Percentiles rank a stretch among this genome's conserved stretches.
Evolutionary conservation across 2,797 vertebrate species (phyloP).

Genomic region (Balearica regulorum): DNA sequence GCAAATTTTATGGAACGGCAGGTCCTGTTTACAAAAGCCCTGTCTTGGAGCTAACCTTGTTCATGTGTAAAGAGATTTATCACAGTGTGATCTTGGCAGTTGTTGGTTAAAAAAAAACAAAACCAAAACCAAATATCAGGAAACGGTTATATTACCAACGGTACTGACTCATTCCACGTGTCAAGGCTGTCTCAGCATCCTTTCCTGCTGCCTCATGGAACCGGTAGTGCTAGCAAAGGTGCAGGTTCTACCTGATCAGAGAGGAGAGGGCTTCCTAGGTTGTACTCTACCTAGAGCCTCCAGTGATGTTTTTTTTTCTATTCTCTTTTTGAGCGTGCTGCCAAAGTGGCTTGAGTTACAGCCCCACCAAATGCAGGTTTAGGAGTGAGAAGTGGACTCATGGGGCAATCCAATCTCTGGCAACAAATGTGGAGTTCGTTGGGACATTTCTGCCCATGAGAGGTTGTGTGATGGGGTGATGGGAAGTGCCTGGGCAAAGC

Average conservation of each 20-base stretch:
- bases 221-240: not conserved
- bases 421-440: not conserved
- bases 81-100: not conserved
- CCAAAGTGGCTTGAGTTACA: not conserved
- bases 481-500: not conserved
- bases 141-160: rapidly evolving
- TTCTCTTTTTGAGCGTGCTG: not conserved
- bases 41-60: not conserved
- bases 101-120: not conserved
- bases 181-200: not conserved
- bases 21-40: not conserved
- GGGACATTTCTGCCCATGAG: not conserved
- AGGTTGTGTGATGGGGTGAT: not conserved
- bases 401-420: not conserved
- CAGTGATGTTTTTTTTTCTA: not conserved
- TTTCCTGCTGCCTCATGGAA: not conserved
- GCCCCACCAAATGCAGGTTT: not conserved
- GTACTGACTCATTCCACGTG: not conserved
- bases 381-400: not conserved
- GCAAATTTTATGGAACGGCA: not conserved
- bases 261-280: not conserved
- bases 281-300: not conserved
- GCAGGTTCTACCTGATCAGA: not conserved
- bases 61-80: not conserved
- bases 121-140: not conserved